These are phyloP conservation scores for Hirtodrosophila trivittata DNA, from an alignment of 2,888 invertebrate genomes.

Conservation along the genomic window DNA sequence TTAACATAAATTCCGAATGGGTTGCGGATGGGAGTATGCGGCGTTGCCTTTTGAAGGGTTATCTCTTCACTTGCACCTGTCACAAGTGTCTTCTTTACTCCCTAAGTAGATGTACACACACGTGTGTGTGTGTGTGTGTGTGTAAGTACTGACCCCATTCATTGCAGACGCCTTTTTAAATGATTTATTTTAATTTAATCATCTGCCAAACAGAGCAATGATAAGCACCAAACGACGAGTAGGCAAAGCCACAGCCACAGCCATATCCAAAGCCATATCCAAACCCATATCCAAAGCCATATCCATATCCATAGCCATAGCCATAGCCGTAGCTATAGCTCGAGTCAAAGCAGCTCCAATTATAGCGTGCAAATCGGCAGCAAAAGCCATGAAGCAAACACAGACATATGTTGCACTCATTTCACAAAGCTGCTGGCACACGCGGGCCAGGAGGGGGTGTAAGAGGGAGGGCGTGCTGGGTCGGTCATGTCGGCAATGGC, in stretches of 20 bases:
- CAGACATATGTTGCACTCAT: conserved; percentile 75
- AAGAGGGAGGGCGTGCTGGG: conserved; percentile 1
- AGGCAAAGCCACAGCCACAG: conserved; percentile 4
- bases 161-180: conserved; percentile 63
- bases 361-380: conserved; percentile 78
- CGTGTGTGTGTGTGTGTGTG: conserved; percentile 11
- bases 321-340: conserved; percentile 3
- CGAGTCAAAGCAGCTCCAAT: conserved; percentile 57
- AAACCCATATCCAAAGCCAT: conserved; percentile 11
- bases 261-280: conserved; percentile 3
- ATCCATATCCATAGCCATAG: conserved; percentile 1
- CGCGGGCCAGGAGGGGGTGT: conserved; percentile 1
- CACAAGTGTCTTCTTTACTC: conserved; percentile 47
- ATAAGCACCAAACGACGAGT: conserved; percentile 61
- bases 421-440: conserved; percentile 59
- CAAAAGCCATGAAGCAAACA: conserved; percentile 71
- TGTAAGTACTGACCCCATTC: conserved; percentile 51
- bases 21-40: conserved; percentile 20
- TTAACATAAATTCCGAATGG: conserved; percentile 42
- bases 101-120: neutral
- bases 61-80: conserved; percentile 57
- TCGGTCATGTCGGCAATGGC: conserved; percentile 58
- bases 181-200: conserved; percentile 78
- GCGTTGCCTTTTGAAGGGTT: conserved; percentile 60
- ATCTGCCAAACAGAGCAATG: conserved; percentile 78